These are phyloP conservation scores for Aphelenchoides fujianensis DNA, from an alignment of 1,140 invertebrate species.

Conservation along the genomic window DNA sequence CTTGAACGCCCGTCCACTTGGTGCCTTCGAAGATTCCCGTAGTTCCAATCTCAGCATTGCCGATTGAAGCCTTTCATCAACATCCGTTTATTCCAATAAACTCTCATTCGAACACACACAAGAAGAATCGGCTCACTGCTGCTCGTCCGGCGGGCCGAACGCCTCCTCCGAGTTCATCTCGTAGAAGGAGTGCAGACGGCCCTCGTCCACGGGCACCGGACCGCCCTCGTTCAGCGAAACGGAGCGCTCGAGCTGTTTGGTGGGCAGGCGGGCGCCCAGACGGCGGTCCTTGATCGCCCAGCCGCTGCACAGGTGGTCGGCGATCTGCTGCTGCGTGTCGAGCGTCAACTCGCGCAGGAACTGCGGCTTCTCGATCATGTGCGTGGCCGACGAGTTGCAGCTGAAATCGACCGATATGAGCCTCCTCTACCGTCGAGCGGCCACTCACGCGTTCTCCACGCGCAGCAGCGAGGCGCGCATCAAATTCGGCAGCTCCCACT, in stretches of 20 bases:
- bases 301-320: conserved; percentile 1
- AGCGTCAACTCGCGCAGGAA: neutral
- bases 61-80: conserved; percentile 3
- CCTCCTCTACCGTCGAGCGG: neutral
- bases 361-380: neutral
- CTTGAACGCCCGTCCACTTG: neutral
- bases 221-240: neutral
- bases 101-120: neutral
- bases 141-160: neutral
- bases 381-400: neutral
- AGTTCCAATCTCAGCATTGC: neutral
- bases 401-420: conserved; percentile 1
- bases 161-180: conserved; percentile 8
- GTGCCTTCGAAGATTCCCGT: neutral
- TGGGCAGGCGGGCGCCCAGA: conserved; percentile 3
- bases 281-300: neutral
- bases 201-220: neutral
- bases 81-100: conserved; percentile 15
- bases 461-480: conserved; percentile 5
- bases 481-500: conserved; percentile 18
- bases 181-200: neutral
- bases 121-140: neutral
- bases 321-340: neutral
- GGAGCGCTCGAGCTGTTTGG: conserved; percentile 8
- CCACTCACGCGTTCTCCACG: neutral